Evolutionary conservation across 2,888 invertebrate genomes (phyloP), one percentile per base, ranked within the genome.

Genomic region (Tridacna crocea): DNA sequence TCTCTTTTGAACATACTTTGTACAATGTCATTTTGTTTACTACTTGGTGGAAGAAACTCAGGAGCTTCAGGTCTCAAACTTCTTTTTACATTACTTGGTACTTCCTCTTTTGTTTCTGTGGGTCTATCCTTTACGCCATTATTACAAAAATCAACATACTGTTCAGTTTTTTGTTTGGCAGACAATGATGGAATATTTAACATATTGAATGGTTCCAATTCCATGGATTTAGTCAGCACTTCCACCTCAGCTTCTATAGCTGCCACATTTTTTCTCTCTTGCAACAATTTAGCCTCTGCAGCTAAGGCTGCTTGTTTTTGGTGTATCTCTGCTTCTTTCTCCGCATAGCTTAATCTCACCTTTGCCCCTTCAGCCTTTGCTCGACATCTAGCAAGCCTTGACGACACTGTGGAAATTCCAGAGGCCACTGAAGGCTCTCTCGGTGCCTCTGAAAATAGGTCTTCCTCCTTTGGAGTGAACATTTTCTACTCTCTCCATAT

Each of bases 351-450:
- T 36, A 66, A 66, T 66, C 66, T 68, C 19, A 47, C 47, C 19
- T 48, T 68, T n/a, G 47, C 66, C 26, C 46, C 68, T 68, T 68
- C 68, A n/a, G 68, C 46, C 47, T 47, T 68, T 47, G 68, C 68
- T 27, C n/a, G 36, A 12, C 10, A 26, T 63, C 19, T 19, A 19
- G 27, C 27, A 12, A 63, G 26, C 19, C 27, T 63, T 15, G 24
- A 27, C 13, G 63, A 63, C 24, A 63, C 6, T 0, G 17, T 22
- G 24, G 63, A 63, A 13, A 6, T 11, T 13, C 24, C 26, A 6
- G 63, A 63, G 12, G 24, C 63, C 11, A 17, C 27, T 19, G 63
- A 63, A 17, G 55, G n/a, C 55, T 27, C 63, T 19, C 24, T 63
- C 11, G n/a, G 60, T 60, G 60, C n/a, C 60, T 60, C 60, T 55